Evolutionary conservation across 2,113 vertebrate genomes (phyloP).

Genomic region (Origma solitaria): DNA sequence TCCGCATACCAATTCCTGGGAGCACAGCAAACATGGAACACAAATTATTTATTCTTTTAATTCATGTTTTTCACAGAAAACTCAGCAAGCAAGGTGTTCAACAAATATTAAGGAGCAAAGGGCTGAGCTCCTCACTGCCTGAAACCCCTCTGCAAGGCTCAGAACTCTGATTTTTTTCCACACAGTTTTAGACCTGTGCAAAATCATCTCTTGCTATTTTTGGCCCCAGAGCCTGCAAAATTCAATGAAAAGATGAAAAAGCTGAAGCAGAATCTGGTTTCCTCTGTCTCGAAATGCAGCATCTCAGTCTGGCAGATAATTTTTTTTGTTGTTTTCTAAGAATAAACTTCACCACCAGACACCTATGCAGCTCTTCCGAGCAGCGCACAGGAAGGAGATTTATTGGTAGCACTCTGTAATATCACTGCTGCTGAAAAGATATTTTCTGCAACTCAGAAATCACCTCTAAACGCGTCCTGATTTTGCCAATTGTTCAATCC

Average conservation of each 20-base stretch:
- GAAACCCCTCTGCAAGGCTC: neutral
- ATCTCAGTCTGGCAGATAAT: neutral
- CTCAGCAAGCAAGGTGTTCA: fast-evolving
- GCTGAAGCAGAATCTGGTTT: neutral
- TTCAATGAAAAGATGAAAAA: neutral
- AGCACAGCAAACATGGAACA: neutral
- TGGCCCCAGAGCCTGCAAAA: neutral
- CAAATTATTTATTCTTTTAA: fast-evolving
- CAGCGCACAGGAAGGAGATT: neutral
- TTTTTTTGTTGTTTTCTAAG: neutral
- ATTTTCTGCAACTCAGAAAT: neutral
- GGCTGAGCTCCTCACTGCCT: neutral
- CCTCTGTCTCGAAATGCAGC: neutral
- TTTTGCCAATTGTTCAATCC: neutral
- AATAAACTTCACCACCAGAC: neutral
- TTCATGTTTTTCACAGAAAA: neutral
- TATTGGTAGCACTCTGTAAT: neutral
- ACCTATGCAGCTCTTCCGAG: neutral
- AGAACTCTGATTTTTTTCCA: neutral
- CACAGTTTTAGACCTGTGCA: neutral
- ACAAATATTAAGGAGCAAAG: neutral
- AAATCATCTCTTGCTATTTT: neutral
- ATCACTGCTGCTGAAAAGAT: neutral
- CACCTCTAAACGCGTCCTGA: neutral
- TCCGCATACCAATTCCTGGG: constrained; percentile 91